Evolutionary conservation across 2,888 invertebrate species (phyloP), one percentile per base, ranked within the genome.

Genomic region (Caenorhabditis wallacei): DNA sequence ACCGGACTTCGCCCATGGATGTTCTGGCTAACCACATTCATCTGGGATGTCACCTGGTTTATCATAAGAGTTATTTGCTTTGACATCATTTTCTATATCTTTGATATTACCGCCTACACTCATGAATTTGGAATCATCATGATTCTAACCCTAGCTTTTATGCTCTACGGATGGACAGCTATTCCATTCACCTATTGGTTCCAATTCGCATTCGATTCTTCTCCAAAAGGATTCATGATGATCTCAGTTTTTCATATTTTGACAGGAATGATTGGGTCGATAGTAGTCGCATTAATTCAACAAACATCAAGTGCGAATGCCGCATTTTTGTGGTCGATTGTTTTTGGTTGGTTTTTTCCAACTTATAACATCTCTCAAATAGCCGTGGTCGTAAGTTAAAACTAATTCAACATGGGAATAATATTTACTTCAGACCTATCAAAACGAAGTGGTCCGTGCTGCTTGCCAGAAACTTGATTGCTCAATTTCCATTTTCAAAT

Each of bases 201-300:
- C 80, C 86, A 87, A 43, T 90, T 90, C 81, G 71, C 85, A n/a
- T 90, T 90, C 79, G 83, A 78, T 11, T 85, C 88, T 3, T 89
- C 90, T n/a, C 90, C 90, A 16, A 89, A 90, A 61, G 90, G 89
- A 48, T 90, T 89, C 81, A 89, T 89, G 37, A 80, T 90, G 68
- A 84, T 90, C 26, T 88, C 88, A 11, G 87, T 90, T 88, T 88
- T 85, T 74, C 87, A 90, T 56, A 87, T 90, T 26, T 81, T 90
- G 30, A 84, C 86, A 5, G 89, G 89, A 56, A 90, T 90, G 89
- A 87, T 89, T 46, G 89, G 90, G 13, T 78, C 87, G 8, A 90
- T 90, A 54, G 88, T 89, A 16, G 84, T 89, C 16, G 89, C 90
- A 7, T 90, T 90, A 46, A 87, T 90, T 68, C 53, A 37, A 10